A percentile compares a stretch with the other conserved stretches of the same genome.
These are phyloP conservation scores for Xiphydria camelus DNA, from an alignment of 2,888 invertebrate species.

Conservation along the genomic window DNA sequence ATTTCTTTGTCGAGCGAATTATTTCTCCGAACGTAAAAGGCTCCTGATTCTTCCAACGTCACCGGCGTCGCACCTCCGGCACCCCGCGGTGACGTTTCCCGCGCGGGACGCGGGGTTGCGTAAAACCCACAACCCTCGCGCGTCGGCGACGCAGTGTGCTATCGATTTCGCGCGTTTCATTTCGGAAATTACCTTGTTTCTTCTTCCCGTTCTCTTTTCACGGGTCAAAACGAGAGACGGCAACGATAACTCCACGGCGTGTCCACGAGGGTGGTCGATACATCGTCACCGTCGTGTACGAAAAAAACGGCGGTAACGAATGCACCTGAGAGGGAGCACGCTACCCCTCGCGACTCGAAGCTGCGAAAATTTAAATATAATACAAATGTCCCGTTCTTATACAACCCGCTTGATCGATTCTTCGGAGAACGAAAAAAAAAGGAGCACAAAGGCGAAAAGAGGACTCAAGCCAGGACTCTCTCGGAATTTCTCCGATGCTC, in stretches of 20 bases:
- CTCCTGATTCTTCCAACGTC: too few species aligned
- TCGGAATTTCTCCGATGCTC: too few species aligned
- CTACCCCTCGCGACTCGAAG: conserved; percentile 6
- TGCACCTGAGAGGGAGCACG: background rate
- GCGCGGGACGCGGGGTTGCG: background rate
- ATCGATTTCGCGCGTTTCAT: conserved; percentile 40
- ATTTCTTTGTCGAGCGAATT: too few species aligned
- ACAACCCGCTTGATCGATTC: too few species aligned
- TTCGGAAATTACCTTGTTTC: conserved; percentile 39
- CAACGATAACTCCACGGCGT: too few species aligned
- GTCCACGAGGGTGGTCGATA: conserved; percentile 36
- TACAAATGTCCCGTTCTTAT: too few species aligned
- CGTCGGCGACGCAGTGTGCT: conserved; percentile 11
- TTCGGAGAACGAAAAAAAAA: conserved; percentile 1
- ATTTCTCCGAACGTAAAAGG: too few species aligned
- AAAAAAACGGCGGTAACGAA: conserved; percentile 3
- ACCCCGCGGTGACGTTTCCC: background rate
- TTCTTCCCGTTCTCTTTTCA: conserved; percentile 16
- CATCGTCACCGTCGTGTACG: conserved; percentile 27
- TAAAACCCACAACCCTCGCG: background rate
- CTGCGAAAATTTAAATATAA: too few species aligned
- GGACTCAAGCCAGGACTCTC: too few species aligned
- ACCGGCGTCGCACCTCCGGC: too few species aligned
- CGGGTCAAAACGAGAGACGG: too few species aligned
- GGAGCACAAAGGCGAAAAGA: too few species aligned